phyloP scores from a whole-genome alignment of 2,888 invertebrate species.

The Drosophila falleni region DNA sequence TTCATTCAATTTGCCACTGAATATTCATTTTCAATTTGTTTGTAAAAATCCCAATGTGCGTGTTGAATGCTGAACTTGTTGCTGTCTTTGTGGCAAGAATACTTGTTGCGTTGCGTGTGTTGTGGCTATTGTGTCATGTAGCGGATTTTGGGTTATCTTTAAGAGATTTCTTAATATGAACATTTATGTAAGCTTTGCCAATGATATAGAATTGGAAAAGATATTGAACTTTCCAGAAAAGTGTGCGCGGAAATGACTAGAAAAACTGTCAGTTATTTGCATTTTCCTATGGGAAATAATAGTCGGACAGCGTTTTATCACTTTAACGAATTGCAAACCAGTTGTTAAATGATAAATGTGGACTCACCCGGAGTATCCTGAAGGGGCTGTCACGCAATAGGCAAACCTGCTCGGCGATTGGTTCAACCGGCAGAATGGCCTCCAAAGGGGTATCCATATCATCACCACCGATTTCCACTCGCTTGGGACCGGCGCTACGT shows the following conservation, averaged over 20 bases:
- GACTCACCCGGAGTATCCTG: slow-evolving; percentile 85
- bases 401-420: slow-evolving; percentile 87
- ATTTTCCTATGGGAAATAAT: slow-evolving; percentile 2
- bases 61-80: slow-evolving; percentile 11
- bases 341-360: neutral
- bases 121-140: slow-evolving; percentile 3
- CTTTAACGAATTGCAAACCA: slow-evolving; percentile 57
- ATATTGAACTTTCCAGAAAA: slow-evolving; percentile 3
- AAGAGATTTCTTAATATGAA: slow-evolving; percentile 12
- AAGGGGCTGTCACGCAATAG: slow-evolving; percentile 89
- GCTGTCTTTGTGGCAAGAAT: neutral
- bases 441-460: slow-evolving; percentile 82
- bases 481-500: slow-evolving; percentile 75
- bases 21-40: slow-evolving; percentile 47
- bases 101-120: slow-evolving; percentile 64
- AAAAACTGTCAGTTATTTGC: neutral
- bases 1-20: slow-evolving; percentile 47
- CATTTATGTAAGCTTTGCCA: slow-evolving; percentile 7
- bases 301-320: slow-evolving; percentile 25
- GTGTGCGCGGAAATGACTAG: neutral
- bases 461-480: slow-evolving; percentile 68
- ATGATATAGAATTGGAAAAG: neutral
- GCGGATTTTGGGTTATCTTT: slow-evolving; percentile 17
- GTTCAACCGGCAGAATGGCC: slow-evolving; percentile 82
- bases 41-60: slow-evolving; percentile 13